Base-by-base conservation (phyloP, 2,797 vertebrate genomes). In the Sebastes diploproa region DNA sequence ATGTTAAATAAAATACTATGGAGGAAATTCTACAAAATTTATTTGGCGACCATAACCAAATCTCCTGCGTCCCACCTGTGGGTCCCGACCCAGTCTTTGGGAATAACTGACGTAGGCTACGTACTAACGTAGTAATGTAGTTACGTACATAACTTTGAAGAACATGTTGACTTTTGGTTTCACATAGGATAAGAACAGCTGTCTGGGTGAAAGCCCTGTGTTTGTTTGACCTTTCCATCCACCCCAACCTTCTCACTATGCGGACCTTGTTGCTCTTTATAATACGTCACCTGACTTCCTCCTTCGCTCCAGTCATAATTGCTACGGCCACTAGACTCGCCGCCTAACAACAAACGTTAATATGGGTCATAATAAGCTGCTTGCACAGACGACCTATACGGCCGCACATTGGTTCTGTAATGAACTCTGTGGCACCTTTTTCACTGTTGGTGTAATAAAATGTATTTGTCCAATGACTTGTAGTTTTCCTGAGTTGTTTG, bases 221-320 rank as follows among this genome's bases (percentile, higher is more conserved):
- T n/a, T 52, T 52, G 50, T 52, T 52, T 52, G 50, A 52, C 50
- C 20, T 16, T 10, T 52, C 20, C 50, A 52, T 52, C 0, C 18
- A 52, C 20, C 50, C 50, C 1, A 2, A n/a, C 50, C 50, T 50
- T 52, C 50, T 52, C 20, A 4, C 7, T 52, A 52, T n/a, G 9
- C 1, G 0, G 20, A n/a, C 18, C 0, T 52, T 52, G 18, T 0
- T 0, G 0, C 8, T 52, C 50, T 52, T 52, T 52, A 52, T 52
- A n/a, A n/a, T 20, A n/a, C 7, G 18, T 52, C 50, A n/a, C 20
- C 20, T n/a, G 50, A 52, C 20, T 52, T 52, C 20, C 50, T 52
- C 14, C 20, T 52, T 52, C 0, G 8, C 50, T 20, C 8, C 20
- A 4, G 9, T 52, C 20, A n/a, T 52, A 52, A 52, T 4, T 52